Base-by-base conservation (phyloP, 2,797 vertebrate species). In the Xyrichtys novacula region DNA sequence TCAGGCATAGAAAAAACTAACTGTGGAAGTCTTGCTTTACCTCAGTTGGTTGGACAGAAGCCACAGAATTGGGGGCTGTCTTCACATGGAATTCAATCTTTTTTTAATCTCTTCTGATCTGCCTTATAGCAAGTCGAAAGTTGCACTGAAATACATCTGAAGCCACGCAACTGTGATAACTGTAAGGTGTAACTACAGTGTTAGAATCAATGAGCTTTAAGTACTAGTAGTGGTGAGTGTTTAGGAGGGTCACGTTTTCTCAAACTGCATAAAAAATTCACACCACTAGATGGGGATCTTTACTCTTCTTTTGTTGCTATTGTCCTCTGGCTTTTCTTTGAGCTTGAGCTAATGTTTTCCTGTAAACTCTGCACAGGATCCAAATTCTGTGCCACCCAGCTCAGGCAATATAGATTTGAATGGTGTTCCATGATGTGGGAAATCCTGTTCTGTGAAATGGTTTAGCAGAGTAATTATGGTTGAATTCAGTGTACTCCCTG, bases 281-380 rank as follows among this genome's bases (percentile, higher is more conserved):
- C 3, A 36, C 85, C 91, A 90, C 86, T 89, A 89, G 87, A 70
- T 85, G 89, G 90, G 0, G 79, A 34, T 64, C 36, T 88, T 78
- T 36, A 28, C 57, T 43, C 8, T 71, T 34, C 54, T 49, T 55
- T 67, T 34, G 5, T 16, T 23, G 5, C 28, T 29, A 11, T 54
- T 1, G 8, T 47, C 5, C 11, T 22, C 16, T 23, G 2, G 29
- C 7, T 7, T 2, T 14, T 47, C 0, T 34, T 57, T 6, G 26
- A 31, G 11, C 16, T 44, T 10, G 19, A 48, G 47, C 3, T 36
- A n/a, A n/a, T n/a, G n/a, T n/a, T 29, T 22, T 22, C 19, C 16
- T 14, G 4, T 23, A 14, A 28, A 16, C 7, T 42, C 25, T 42
- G 8, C 26, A 6, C 20, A 9, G 42, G 16, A 31, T 25, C 10